Evolutionary conservation across 2,888 invertebrate genomes (phyloP), one percentile per base, ranked within the genome.

Genomic region (Pardosa pseudoannulata): DNA sequence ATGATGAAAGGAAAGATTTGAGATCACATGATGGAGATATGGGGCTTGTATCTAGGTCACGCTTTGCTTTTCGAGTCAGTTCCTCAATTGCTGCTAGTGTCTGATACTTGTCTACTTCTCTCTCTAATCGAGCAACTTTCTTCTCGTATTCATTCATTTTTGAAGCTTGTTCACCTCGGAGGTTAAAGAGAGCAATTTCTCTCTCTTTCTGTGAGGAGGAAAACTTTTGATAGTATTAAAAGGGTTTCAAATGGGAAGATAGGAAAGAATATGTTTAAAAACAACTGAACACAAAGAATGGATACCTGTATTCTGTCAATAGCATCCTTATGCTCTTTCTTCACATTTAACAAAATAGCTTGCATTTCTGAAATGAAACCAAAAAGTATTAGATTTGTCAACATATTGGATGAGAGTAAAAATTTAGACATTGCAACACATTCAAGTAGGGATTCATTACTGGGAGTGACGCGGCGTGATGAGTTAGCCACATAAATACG

Each of bases 51-150:
- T 91, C 91, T 89, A 93, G 93, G 90, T 94, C 93, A 80, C 92
- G 92, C 36, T 93, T 91, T 6, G 93, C 93, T 83, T 93, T 93
- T 72, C 92, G 92, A 3, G 93, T 93, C 64, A 94, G 91, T 72
- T 92, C 91, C 90, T 93, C 92, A 79, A 94, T 94, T 82, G 93
- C 93, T 11, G 93, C 93, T 56, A 94, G 90, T 0, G 94, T 93
- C 90, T 93, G 93, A 90, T 93, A 93, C 90, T 93, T 93, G 88
- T 94, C 94, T n/a, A 94, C 91, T 91, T 94, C 93, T 76, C 91
- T 90, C 90, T 93, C 92, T 68, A 93, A 90, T 31, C 92, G 91
- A 50, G 89, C 89, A 2, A 93, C 91, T 81, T 91, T 91, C 41
- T 91, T 91, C 16, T 91, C 91, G 65, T 92, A 91, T 74, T 92